Conservation (phyloP, 2,888 invertebrate species). For the Lissonota sp. region DNA sequence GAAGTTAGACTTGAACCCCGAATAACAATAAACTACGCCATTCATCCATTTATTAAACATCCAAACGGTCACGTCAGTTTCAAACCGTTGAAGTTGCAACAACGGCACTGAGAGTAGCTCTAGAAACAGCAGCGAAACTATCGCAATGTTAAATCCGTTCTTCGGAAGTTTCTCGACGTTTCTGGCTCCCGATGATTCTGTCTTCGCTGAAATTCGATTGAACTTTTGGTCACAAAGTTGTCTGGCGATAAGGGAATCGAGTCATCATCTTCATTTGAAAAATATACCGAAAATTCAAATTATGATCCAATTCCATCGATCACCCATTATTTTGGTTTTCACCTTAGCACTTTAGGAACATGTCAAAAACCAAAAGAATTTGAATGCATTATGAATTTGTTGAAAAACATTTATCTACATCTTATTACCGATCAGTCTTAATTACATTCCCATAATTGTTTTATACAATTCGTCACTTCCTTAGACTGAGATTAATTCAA, state of each 20-base stretch:
- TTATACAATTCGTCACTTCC: no score
- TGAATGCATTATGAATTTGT: no score
- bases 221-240: constrained; percentile 1
- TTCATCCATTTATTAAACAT: constrained; percentile 7
- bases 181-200: constrained; percentile 9
- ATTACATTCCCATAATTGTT: no score
- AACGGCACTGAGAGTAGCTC: not conserved
- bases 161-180: constrained; percentile 44
- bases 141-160: constrained; percentile 33
- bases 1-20: not conserved
- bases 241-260: not conserved
- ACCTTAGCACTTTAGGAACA: no score
- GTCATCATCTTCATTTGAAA: constrained; percentile 2
- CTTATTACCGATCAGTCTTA: no score
- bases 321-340: no score
- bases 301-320: no score
- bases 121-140: constrained; percentile 4
- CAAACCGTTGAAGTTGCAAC: constrained; percentile 15
- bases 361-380: no score
- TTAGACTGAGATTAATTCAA: no score
- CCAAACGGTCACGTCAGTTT: not conserved
- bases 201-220: constrained; percentile 31
- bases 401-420: no score
- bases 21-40: constrained; percentile 11
- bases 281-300: not conserved